These are phyloP conservation scores for Knipowitschia caucasica DNA, from an alignment of 2,797 vertebrate genomes.

Conservation along the genomic window DNA sequence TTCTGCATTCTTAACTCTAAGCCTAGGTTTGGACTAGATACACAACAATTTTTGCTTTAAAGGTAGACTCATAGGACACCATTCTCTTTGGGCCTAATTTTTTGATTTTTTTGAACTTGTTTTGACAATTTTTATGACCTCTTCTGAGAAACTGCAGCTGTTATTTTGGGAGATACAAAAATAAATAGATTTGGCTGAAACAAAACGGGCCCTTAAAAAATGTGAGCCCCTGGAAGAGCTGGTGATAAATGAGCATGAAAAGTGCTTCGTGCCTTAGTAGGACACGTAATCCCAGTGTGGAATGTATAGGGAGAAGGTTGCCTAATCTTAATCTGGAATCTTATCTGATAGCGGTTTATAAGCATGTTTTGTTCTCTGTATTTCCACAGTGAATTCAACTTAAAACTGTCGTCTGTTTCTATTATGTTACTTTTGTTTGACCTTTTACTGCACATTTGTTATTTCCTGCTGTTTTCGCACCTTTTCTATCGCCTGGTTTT, in stretches of 20 bases:
- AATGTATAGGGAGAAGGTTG: constrained; percentile 45
- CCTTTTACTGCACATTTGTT: neutral
- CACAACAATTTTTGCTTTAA: constrained; percentile 16
- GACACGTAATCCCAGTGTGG: constrained; percentile 45
- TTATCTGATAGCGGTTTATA: constrained; percentile 10
- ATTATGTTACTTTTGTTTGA: neutral
- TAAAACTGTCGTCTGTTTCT: neutral
- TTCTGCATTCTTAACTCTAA: constrained; percentile 15
- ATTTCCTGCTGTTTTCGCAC: constrained; percentile 43
- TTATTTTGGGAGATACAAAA: too few species aligned
- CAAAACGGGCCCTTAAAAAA: neutral
- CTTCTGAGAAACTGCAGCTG: too few species aligned
- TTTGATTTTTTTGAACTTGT: too few species aligned
- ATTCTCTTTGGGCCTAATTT: too few species aligned
- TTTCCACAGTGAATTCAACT: neutral
- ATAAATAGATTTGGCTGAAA: too few species aligned
- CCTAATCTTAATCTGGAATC: constrained; percentile 58
- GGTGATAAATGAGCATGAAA: constrained; percentile 26
- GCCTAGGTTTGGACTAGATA: constrained; percentile 27
- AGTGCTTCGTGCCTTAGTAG: constrained; percentile 9
- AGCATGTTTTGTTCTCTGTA: constrained; percentile 16
- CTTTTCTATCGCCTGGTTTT: neutral
- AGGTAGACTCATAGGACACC: constrained; percentile 8
- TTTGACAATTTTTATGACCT: too few species aligned
- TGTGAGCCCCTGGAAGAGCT: neutral